Conservation (phyloP, 2,797 vertebrate species). For the Cichlasoma orientale region DNA sequence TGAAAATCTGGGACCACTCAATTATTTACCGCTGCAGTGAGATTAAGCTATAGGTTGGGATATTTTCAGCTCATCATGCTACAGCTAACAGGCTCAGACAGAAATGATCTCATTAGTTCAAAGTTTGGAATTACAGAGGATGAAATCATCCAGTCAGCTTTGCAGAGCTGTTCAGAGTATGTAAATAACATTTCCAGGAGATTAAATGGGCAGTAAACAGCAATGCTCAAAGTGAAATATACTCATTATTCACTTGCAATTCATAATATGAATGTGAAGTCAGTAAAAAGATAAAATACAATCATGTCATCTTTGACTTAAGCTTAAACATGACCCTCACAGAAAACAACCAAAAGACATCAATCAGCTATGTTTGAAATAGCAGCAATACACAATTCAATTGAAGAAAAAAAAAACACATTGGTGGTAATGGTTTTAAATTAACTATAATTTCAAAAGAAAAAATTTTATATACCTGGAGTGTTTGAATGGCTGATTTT, state of each 20-base stretch:
- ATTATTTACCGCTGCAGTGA: neutral
- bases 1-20: neutral
- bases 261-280: constrained; percentile 17
- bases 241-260: constrained; percentile 43
- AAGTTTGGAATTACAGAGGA: constrained; percentile 52
- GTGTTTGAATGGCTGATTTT: constrained; percentile 11
- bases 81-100: constrained; percentile 16
- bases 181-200: constrained; percentile 53
- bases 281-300: constrained; percentile 11
- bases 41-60: neutral
- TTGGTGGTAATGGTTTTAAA: neutral
- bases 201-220: constrained; percentile 27
- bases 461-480: constrained; percentile 62
- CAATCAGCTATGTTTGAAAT: neutral
- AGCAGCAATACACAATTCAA: neutral
- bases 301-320: neutral
- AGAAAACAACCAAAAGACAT: neutral
- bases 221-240: neutral
- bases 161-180: constrained; percentile 16
- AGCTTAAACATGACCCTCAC: neutral
- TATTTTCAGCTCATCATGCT: constrained; percentile 9
- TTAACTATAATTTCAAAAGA: neutral
- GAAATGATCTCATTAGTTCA: constrained; percentile 52
- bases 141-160: constrained; percentile 47
- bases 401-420: neutral